Percentiles rank a stretch among this genome's conserved stretches.
Conservation (phyloP, 2,888 invertebrate species). For the Eumacrocentrus americanus region DNA sequence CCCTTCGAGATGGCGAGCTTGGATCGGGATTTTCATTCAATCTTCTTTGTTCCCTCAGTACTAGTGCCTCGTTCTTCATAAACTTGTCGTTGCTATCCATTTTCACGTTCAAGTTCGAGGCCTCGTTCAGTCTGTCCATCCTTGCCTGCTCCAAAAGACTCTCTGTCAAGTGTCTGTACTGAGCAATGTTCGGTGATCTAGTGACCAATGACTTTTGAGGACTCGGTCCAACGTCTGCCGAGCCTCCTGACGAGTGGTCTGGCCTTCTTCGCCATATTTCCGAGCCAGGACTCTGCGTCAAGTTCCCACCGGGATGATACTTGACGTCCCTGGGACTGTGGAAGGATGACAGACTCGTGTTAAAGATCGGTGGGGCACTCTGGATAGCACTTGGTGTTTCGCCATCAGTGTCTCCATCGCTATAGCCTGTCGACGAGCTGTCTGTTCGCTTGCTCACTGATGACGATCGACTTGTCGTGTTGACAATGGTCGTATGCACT, state of each 20-base stretch:
- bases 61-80: slow-evolving; percentile 40
- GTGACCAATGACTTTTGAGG: slow-evolving; percentile 53
- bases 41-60: slow-evolving; percentile 49
- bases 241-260: slow-evolving; percentile 45
- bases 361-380: slow-evolving; percentile 57
- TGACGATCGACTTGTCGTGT: slow-evolving; percentile 47
- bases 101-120: slow-evolving; percentile 53
- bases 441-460: slow-evolving; percentile 53
- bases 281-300: slow-evolving; percentile 50
- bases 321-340: slow-evolving; percentile 49
- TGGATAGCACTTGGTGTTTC: slow-evolving; percentile 55
- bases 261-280: slow-evolving; percentile 56
- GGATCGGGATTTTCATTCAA: slow-evolving; percentile 48
- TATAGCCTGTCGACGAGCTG: slow-evolving; percentile 58
- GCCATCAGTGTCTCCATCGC: slow-evolving; percentile 62
- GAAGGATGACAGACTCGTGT: slow-evolving; percentile 46
- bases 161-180: slow-evolving; percentile 52
- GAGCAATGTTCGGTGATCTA: slow-evolving; percentile 54
- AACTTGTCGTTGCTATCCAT: slow-evolving; percentile 48
- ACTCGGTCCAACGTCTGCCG: slow-evolving; percentile 45
- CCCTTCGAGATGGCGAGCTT: slow-evolving; percentile 40
- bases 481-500: slow-evolving; percentile 43
- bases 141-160: slow-evolving; percentile 50
- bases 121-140: slow-evolving; percentile 51
- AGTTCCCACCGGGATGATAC: slow-evolving; percentile 43